phyloP scores from a whole-genome alignment of 2,888 invertebrate genomes.

The Trichacis sp. region DNA sequence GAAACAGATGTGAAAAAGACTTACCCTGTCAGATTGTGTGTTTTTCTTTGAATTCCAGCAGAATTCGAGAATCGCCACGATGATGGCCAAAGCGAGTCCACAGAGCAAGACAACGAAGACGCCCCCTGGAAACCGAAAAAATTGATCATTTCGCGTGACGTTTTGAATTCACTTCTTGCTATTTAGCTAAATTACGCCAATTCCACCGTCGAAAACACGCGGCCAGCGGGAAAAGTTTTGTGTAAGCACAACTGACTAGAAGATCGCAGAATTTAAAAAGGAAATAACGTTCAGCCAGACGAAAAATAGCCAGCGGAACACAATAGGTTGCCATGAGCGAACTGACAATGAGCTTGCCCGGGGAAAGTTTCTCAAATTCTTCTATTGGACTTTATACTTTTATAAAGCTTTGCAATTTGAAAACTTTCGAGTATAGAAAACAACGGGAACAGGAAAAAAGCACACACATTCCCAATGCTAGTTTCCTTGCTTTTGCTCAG shows the following conservation, averaged over 20 bases:
- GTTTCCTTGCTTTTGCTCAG: no score
- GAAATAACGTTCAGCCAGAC: conserved; percentile 38
- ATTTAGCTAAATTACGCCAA: conserved; percentile 10
- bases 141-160: no score
- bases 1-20: conserved; percentile 37
- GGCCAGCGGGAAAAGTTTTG: conserved; percentile 32
- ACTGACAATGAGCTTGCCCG: conserved; percentile 13
- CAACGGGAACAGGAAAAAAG: no score
- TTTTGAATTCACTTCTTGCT: conserved; percentile 2
- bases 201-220: conserved; percentile 9
- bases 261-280: conserved; percentile 32
- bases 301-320: conserved; percentile 49
- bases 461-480: no score
- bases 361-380: conserved; percentile 27
- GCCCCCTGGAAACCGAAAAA: no score
- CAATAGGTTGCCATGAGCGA: conserved; percentile 46
- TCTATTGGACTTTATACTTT: conserved; percentile 13
- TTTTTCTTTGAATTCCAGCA: conserved; percentile 94
- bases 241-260: conserved; percentile 19
- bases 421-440: conserved; percentile 6
- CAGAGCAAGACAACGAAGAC: conserved; percentile 96
- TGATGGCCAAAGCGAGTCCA: conserved; percentile 89
- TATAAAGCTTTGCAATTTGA: conserved; percentile 19
- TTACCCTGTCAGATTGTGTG: conserved; percentile 80
- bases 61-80: conserved; percentile 94